Conservation (phyloP, 2,113 vertebrate genomes). For the Calidris pygmaea region DNA sequence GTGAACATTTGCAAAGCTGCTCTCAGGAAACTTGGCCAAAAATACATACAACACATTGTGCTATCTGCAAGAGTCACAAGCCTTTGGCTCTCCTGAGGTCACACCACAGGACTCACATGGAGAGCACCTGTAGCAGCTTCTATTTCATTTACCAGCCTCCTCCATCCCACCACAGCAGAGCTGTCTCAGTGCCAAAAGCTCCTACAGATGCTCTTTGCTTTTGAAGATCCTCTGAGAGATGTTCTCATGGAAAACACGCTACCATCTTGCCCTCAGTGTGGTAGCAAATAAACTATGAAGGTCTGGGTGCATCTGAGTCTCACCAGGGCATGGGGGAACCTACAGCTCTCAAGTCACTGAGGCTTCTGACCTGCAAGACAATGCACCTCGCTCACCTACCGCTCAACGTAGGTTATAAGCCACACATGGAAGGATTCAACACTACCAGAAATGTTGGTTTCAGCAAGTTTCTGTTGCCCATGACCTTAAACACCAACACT, state of each 20-base stretch:
- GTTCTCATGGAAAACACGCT: neutral
- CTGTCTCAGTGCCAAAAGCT: neutral
- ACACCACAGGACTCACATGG: neutral
- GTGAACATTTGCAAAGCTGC: neutral
- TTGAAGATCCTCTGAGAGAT: neutral
- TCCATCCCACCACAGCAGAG: neutral
- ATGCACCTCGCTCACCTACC: neutral
- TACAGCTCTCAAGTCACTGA: neutral
- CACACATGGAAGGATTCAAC: neutral
- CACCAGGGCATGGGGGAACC: neutral
- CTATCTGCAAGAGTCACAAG: neutral
- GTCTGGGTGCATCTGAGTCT: fast-evolving
- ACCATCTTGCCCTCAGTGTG: neutral
- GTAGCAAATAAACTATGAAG: neutral
- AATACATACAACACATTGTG: neutral
- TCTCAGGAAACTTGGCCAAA: neutral
- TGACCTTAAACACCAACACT: neutral
- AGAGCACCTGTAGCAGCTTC: neutral
- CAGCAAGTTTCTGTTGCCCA: neutral
- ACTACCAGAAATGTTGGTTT: neutral
- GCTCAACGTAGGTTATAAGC: neutral
- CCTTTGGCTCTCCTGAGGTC: neutral
- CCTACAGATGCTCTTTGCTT: neutral
- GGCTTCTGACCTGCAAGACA: neutral
- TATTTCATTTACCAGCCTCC: neutral